Evolutionary conservation across 2,797 vertebrate species (phyloP).

Genomic region (Falco columbarius): DNA sequence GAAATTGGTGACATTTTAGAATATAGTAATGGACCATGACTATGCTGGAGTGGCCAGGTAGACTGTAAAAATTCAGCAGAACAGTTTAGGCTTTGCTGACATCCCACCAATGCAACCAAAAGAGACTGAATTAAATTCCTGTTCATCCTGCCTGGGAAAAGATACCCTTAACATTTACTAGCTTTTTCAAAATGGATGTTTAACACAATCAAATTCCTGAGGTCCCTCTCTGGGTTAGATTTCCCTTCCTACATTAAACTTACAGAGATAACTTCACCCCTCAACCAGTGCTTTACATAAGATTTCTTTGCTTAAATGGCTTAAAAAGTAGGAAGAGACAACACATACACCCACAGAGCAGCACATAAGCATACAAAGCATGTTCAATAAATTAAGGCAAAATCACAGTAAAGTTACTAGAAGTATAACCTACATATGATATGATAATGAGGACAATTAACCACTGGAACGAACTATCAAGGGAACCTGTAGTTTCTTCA

Average conservation of each 20-base stretch:
- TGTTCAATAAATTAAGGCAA: slow-evolving; percentile 26
- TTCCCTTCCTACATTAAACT: neutral
- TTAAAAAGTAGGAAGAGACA: neutral
- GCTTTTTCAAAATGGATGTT: neutral
- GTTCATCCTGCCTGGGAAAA: neutral
- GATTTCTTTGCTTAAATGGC: neutral
- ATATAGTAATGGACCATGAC: neutral
- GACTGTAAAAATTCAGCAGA: neutral
- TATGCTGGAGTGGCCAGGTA: neutral
- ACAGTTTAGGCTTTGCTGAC: neutral
- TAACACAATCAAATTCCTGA: neutral
- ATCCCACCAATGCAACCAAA: neutral
- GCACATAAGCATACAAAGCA: neutral
- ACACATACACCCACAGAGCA: neutral
- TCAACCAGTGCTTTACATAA: neutral
- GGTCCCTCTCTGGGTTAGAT: neutral
- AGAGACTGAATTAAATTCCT: neutral
- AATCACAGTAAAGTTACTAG: neutral
- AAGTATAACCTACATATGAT: neutral
- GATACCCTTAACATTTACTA: neutral
- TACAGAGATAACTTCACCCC: neutral
- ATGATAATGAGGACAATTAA: neutral
- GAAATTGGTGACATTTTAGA: neutral
- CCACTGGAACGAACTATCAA: neutral
- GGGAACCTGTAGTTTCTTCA: neutral